Percentiles rank a stretch among this genome's conserved stretches.
phyloP scores from a whole-genome alignment of 2,888 invertebrate genomes.

The Leptinotarsa tumamoca region DNA sequence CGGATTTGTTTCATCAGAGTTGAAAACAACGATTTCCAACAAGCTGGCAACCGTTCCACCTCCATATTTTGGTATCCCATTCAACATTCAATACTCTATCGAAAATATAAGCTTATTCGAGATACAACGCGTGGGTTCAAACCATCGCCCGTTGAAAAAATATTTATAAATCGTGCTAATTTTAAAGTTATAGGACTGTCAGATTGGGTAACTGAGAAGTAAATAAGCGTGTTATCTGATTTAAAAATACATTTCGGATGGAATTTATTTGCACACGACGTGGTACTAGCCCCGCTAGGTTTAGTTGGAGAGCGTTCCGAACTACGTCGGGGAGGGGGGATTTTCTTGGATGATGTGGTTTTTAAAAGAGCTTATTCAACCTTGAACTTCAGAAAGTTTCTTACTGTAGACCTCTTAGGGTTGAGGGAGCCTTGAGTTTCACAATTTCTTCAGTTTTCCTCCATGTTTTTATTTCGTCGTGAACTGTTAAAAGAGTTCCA shows the following conservation, averaged over 20 bases:
- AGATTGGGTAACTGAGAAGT: slow-evolving; percentile 28
- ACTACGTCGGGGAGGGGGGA: not conserved
- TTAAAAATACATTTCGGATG: slow-evolving; percentile 32
- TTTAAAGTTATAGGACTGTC: slow-evolving; percentile 26
- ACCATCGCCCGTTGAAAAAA: slow-evolving; percentile 16
- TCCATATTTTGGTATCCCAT: not conserved
- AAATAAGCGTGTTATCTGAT: slow-evolving; percentile 32
- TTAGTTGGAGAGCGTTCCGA: not conserved
- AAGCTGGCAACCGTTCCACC: not conserved
- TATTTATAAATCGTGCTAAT: slow-evolving; percentile 31
- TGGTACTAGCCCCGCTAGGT: not conserved
- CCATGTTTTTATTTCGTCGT: too few relatives aligned
- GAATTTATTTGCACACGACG: slow-evolving; percentile 37
- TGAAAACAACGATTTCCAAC: not conserved
- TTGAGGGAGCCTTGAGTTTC: too few relatives aligned
- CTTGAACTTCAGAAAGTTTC: too few relatives aligned
- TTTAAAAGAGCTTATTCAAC: too few relatives aligned
- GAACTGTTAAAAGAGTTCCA: too few relatives aligned
- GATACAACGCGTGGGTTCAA: not conserved
- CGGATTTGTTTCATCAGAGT: not conserved
- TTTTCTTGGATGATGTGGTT: too few relatives aligned
- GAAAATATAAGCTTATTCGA: not conserved
- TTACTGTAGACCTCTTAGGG: too few relatives aligned
- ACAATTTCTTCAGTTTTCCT: too few relatives aligned
- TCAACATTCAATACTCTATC: not conserved